A percentile compares a stretch with the other conserved stretches of the same genome.
Conservation (phyloP, 1,140 invertebrate genomes). For the Drosophila repleta region DNA sequence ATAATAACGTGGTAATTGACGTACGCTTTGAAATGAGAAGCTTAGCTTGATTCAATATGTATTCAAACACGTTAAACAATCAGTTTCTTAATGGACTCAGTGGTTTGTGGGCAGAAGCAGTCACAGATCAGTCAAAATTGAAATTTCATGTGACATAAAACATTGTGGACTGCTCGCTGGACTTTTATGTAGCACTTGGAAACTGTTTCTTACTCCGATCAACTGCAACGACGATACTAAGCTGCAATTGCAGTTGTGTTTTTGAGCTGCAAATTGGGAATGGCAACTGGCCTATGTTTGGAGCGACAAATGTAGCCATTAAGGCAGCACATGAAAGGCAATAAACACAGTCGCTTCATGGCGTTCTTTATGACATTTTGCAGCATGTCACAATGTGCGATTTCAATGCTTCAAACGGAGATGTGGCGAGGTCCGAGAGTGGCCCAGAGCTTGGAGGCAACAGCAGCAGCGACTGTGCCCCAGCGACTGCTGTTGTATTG, state of each 20-base stretch:
- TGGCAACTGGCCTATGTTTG: constrained; percentile 1
- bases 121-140: too few species aligned
- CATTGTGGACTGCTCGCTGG: constrained; percentile 11
- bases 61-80: too few species aligned
- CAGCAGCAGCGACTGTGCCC: neutral
- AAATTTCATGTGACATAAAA: neutral
- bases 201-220: constrained; percentile 36
- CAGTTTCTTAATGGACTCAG: too few species aligned
- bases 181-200: constrained; percentile 15
- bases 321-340: constrained; percentile 72
- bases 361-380: constrained; percentile 74
- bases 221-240: constrained; percentile 16
- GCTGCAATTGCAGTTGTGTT: constrained; percentile 5
- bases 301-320: constrained; percentile 64
- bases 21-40: too few species aligned
- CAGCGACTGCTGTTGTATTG: constrained; percentile 13
- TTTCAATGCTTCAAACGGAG: constrained; percentile 51
- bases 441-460: neutral
- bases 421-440: constrained; percentile 12
- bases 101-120: too few species aligned
- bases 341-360: constrained; percentile 68
- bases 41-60: too few species aligned
- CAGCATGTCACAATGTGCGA: constrained; percentile 52
- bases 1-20: too few species aligned
- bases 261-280: constrained; percentile 30